phyloP scores from a whole-genome alignment of 2,797 vertebrate genomes.

The Streptopelia turtur region DNA sequence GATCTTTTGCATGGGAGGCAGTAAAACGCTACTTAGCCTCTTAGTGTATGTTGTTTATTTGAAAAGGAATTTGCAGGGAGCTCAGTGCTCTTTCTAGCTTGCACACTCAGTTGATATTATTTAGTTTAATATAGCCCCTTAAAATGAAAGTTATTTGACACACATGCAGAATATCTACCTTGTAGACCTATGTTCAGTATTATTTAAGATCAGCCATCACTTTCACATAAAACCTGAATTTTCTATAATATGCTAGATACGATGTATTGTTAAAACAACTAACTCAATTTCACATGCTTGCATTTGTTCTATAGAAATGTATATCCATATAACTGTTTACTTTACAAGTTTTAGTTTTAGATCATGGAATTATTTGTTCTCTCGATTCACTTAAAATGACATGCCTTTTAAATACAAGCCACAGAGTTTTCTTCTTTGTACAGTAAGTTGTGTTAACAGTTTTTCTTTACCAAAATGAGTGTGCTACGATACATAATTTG shows the following conservation, averaged over 20 bases:
- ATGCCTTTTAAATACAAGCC: neutral
- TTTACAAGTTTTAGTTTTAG: neutral
- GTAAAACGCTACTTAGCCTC: neutral
- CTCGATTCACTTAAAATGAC: neutral
- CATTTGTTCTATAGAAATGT: neutral
- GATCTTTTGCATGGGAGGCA: constrained; percentile 1
- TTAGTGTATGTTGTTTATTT: constrained; percentile 22
- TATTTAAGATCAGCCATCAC: neutral
- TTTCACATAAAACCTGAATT: neutral
- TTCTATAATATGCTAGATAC: neutral
- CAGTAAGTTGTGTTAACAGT: neutral
- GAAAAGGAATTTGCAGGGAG: neutral
- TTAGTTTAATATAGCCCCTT: neutral
- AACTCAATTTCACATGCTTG: neutral
- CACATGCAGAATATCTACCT: neutral
- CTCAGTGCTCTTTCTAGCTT: neutral
- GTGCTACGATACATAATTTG: neutral
- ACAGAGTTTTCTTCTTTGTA: neutral
- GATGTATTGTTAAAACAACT: neutral
- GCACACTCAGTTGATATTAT: neutral
- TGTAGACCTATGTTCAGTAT: neutral
- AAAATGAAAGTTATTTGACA: neutral
- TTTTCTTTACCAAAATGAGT: neutral
- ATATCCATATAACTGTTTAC: neutral
- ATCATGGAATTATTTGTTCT: neutral